Base-by-base conservation (phyloP, 2,888 invertebrate genomes). In the Nomada ruficornis region DNA sequence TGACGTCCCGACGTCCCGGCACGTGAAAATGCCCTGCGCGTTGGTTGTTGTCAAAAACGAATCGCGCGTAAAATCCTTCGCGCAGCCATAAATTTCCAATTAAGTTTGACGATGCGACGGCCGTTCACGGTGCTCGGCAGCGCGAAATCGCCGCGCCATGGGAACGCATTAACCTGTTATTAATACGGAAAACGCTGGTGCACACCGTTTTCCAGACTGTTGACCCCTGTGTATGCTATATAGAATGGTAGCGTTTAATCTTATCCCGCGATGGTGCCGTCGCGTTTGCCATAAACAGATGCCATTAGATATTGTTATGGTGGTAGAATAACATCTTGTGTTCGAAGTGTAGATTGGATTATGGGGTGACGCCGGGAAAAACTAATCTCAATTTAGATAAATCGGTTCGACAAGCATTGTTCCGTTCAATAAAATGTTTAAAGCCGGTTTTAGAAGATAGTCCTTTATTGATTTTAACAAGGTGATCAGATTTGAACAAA, bases 11-110 rank as follows among this genome's bases (percentile, higher is more conserved):
- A 76, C 73, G 72, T 36, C 71, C 59, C 71, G 55, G 62, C 59
- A 59, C 63, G 65, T 59, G 71, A 65, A 57, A 73, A 67, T 26
- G 65, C 44, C 36, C 36, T 5, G 29, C 44, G 42, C 52, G 57
- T 23, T 23, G 54, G 63, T 67, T 59, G 60, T 62, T 73, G 78
- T 80, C 72, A 68, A 80, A 80, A 80, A 73, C 80, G 78, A 80
- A 80, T 80, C 72, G 78, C 57, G 50, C 73, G 83, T 72, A 55
- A 82, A 80, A 85, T 80, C 78, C 80, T 80, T 80, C 57, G 76
- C 70, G 54, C 44, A 50, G 50, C 64, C 55, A 73, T 80, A 80
- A 80, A 80, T 80, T 78, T 80, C 78, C 78, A 80, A 80, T 80
- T 78, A 80, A 76, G 74, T 82, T 47, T 70, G 75, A 71, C 70